These are phyloP conservation scores for Gymnocephalus cernua DNA, from an alignment of 2,113 vertebrate genomes.

Conservation along the genomic window DNA sequence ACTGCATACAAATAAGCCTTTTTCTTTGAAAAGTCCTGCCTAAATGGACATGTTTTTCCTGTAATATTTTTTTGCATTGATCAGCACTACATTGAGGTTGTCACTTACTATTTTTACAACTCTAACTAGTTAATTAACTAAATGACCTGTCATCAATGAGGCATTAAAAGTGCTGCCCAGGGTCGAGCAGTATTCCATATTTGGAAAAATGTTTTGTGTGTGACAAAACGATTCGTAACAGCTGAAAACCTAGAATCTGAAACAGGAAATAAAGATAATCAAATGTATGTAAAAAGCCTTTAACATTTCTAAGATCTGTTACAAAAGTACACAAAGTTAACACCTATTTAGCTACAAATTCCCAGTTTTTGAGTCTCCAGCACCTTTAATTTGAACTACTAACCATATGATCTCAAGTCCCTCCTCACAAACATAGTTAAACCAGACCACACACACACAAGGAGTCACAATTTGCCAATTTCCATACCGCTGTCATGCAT, in stretches of 20 bases:
- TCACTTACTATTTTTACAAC: background rate
- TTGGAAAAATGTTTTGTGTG: conserved; percentile 6
- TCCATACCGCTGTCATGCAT: conserved; percentile 67
- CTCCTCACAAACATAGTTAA: conserved; percentile 41
- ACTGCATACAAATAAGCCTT: conserved; percentile 2
- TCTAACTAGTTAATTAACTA: conserved; percentile 3
- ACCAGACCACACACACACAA: conserved; percentile 52
- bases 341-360: conserved; percentile 30
- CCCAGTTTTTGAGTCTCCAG: conserved; percentile 10
- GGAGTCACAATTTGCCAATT: conserved; percentile 62
- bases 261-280: conserved; percentile 13
- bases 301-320: background rate
- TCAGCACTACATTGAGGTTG: background rate
- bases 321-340: conserved; percentile 3
- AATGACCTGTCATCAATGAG: conserved; percentile 28
- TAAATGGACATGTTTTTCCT: conserved; percentile 2
- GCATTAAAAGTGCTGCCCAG: background rate
- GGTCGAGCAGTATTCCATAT: background rate
- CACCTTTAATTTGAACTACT: conserved; percentile 21
- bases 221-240: conserved; percentile 18
- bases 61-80: conserved; percentile 5
- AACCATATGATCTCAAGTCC: conserved; percentile 10
- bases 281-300: conserved; percentile 5
- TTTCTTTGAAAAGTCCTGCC: conserved; percentile 24
- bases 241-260: conserved; percentile 1